A percentile compares a stretch with the other conserved stretches of the same genome.
Evolutionary conservation across 2,113 vertebrate species (phyloP).

Genomic region (Pterocles burchelli): DNA sequence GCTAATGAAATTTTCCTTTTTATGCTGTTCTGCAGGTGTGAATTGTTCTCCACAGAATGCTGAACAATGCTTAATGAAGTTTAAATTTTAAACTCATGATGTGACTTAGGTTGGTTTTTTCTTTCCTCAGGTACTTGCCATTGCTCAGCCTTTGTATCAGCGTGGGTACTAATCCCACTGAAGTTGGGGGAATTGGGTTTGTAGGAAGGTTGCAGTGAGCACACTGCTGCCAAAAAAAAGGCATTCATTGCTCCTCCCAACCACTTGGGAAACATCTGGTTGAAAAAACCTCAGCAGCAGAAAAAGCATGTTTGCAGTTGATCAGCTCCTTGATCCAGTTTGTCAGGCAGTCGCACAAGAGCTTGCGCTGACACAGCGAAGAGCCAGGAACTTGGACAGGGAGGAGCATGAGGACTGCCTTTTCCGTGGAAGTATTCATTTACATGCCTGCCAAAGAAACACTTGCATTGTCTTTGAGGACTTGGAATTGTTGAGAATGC

Average conservation of each 20-base stretch:
- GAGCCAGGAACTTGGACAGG: neutral
- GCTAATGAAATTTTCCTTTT: neutral
- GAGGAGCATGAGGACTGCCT: neutral
- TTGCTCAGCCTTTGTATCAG: neutral
- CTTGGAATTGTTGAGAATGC: accelerated
- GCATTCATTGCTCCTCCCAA: neutral
- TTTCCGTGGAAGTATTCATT: neutral
- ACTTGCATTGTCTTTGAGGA: neutral
- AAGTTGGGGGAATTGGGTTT: neutral
- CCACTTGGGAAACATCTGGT: neutral
- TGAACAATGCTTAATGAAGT: slow-evolving; percentile 1
- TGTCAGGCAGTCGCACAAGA: neutral
- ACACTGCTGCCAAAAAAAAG: neutral
- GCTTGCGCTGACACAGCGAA: slow-evolving; percentile 10
- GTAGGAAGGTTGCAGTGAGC: neutral
- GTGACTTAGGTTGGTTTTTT: neutral
- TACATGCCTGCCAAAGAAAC: neutral
- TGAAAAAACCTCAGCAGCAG: neutral
- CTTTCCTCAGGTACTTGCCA: neutral
- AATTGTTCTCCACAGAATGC: neutral
- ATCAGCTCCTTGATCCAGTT: neutral
- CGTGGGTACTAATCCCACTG: neutral
- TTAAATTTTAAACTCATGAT: neutral
- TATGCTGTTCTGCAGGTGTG: neutral
- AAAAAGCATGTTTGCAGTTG: neutral